Base-by-base conservation (phyloP, 2,888 invertebrate genomes). In the Autographa pulchrina region DNA sequence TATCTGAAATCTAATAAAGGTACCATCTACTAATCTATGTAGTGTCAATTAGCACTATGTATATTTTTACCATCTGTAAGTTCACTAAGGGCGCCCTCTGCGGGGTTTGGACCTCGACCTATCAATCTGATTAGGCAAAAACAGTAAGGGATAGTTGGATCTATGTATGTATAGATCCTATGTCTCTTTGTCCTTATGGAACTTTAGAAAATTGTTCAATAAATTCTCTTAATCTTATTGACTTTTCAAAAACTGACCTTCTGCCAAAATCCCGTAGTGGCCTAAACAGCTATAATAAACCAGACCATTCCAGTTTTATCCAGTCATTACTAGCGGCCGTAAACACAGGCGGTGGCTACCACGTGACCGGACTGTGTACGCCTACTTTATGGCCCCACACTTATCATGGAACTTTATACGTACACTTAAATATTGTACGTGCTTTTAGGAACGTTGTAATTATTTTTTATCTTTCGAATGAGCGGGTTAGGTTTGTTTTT, bases 321-420 rank as follows among this genome's bases (percentile, higher is more conserved):
- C 83, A 83, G 85, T 85, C 82, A 85, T 82, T 82, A 82, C 85
- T 69, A 75, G 68, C 72, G 68, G 75, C 77, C 74, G 85, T 82
- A 82, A 82, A 82, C 83, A 77, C 72, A 82, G 74, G 85, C 83
- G 70, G 83, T 71, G 72, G 80, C 82, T 68, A 69, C 85, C 85
- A 85, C 85, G 82, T 82, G 82, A 82, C 82, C 68, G 70, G 82
- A 82, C 74, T 82, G 63, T 77, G 73, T 65, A 77, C 74, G 72
- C 83, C 65, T 75, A 59, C 72, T 83, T 85, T 85, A 82, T 80
- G 72, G 77, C 85, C 71, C 59, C 73, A 85, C 83, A 85, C 85
- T 82, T 80, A 85, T 85, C 82, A 85, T 82, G 81, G 83, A 85
- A 80, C 81, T 82, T 82, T 85, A 85, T 82, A 85, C 74, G 75